Evolutionary conservation across 2,797 vertebrate species (phyloP), one percentile per base, ranked within the genome.

Genomic region (Girardinus metallicus): DNA sequence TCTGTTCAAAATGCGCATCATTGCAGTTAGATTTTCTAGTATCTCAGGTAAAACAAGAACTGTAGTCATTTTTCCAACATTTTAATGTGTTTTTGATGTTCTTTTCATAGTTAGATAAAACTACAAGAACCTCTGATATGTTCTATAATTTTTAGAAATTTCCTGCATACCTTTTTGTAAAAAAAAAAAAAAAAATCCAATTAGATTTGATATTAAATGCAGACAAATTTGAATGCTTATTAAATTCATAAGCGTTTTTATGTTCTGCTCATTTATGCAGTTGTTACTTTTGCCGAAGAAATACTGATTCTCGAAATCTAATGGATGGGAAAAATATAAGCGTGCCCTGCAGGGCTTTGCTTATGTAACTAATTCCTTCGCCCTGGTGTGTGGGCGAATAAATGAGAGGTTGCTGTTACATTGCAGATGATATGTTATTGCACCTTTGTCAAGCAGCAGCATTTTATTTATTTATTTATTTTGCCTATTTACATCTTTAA

Each of bases 321-420:
- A 21, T 12, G 0, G 2, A 36, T 13, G 47, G 36, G 26, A 72
- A 78, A 75, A 60, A 57, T 57, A 21, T 64, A 34, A n/a, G 18
- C 0, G 7, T 57, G 3, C 29, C 39, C 18, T 39, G 44, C 39
- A 74, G 74, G 74, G 16, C 76, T 72, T 84, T 55, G 47, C 39
- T 85, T 49, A 77, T 75, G n/a, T 87, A 90, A 90, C 64, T 16
- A 47, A 83, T 85, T 76, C 62, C 80, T 86, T 87, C 80, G 64
- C 77, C 79, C 11, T 81, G 41, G 8, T 75, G 75, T 79, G 77
- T 86, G 44, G 88, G 88, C 81, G 78, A 85, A 66, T 21, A 49
- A 80, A 86, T 82, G 77, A 81, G 29, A 78, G 80, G 81, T 78
- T 73, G 26, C 53, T 47, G 76, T 73, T 76, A 77, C 80, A 81